Evolutionary conservation across 92 coral and sea anemone genomes (phyloP).

Genomic region (Muricea muricata): DNA sequence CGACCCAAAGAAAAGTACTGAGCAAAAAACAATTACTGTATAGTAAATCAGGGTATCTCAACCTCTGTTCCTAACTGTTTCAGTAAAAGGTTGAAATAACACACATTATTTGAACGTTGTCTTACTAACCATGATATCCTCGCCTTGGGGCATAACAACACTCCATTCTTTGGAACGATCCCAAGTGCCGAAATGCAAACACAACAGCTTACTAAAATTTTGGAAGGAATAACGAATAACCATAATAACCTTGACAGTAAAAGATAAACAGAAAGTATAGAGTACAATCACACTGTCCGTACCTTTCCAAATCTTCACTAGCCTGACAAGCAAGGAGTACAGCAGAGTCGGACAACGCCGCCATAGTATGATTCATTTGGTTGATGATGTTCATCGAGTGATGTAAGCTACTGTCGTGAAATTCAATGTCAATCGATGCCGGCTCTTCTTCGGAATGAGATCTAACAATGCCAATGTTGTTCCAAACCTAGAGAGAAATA

Average conservation of each 20-base stretch:
- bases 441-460: constrained; percentile 94
- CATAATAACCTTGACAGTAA: too few species aligned
- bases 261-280: too few species aligned
- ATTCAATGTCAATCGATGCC: constrained; percentile 94
- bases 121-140: constrained; percentile 76
- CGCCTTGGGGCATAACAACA: constrained; percentile 77
- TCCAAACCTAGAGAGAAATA: constrained; percentile 79
- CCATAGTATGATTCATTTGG: constrained; percentile 95
- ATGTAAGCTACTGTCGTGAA: constrained; percentile 91
- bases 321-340: constrained; percentile 85
- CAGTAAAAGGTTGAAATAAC: neutral
- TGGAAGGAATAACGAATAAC: too few species aligned
- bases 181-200: constrained; percentile 98
- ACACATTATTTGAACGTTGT: neutral
- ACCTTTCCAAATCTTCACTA: constrained; percentile 90
- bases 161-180: constrained; percentile 96
- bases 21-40: too few species aligned
- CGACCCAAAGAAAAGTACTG: too few species aligned
- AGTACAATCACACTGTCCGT: neutral
- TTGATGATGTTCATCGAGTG: constrained; percentile 90
- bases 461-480: constrained; percentile 90
- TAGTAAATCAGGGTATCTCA: too few species aligned
- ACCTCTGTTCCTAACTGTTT: too few species aligned
- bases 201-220: constrained; percentile 75
- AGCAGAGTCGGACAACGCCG: constrained; percentile 87